Evolutionary conservation across 2,888 invertebrate genomes (phyloP), one percentile per base, ranked within the genome.

Genomic region (Phyllotreta cruciferae): DNA sequence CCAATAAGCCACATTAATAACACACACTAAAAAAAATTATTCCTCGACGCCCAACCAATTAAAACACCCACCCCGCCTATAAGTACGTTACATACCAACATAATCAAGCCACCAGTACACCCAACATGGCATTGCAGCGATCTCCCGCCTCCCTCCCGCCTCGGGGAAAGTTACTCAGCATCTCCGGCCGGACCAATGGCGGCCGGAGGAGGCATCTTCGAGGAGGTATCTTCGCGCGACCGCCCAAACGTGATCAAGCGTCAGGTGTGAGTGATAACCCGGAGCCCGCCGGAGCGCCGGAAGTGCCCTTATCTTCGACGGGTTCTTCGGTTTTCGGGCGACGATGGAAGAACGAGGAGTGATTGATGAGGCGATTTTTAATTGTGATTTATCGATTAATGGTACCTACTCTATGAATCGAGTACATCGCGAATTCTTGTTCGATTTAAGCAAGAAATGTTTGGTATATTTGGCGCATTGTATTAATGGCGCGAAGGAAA

Each of bases 261-360:
- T 81, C 81, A 81, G 79, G 78, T 78, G 79, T 81, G 81, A 81
- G 73, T 80, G 81, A 81, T 81, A 77, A 78, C 78, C 78, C 77
- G 77, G 78, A 71, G 74, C 49, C 65, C 66, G 77, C 14, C 9
- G 49, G 42, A 49, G 58, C 58, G 58, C 79, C 80, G 80, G 80
- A 80, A 80, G 78, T 79, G 69, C 65, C 65, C 68, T 70, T 73
- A 73, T 74, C 73, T 72, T 72, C 72, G 72, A 72, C 72, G 70
- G 71, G 75, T 74, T 72, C 73, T 70, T 56, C 70, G 58, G 35
- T 60, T 66, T 71, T 71, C 69, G 72, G 72, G 53, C n/a, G n/a
- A n/a, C n/a, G n/a, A n/a, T 56, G 65, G 24, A 24, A 24, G 24
- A 24, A 24, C 1, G 24, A 24, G 24, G 24, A 24, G 24, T 24